Evolutionary conservation across 2,113 vertebrate species (phyloP).

Genomic region (Myrmecophaga tridactyla): DNA sequence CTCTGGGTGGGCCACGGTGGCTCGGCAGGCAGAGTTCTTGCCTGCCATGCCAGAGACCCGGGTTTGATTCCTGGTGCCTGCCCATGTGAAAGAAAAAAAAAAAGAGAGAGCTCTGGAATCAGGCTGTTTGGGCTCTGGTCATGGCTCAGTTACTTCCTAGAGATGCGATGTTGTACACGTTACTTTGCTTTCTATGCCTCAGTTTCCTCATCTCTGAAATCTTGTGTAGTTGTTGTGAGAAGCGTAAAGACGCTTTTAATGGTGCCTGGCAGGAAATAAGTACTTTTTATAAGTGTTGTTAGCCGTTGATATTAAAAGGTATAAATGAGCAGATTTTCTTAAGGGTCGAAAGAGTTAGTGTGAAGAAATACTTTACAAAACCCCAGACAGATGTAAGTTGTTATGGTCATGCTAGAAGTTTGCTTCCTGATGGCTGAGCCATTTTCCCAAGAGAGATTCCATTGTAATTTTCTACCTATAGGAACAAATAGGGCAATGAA

Average conservation of each 20-base stretch:
- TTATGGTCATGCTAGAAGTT: background rate
- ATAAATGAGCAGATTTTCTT: too few species aligned
- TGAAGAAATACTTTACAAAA: too few species aligned
- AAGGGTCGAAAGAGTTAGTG: too few species aligned
- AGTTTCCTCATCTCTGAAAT: slow-evolving; percentile 8
- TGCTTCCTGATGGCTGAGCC: background rate
- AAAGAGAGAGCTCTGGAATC: background rate
- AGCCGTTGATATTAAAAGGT: background rate
- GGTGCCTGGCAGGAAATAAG: background rate
- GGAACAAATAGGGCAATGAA: background rate
- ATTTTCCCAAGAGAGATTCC: background rate
- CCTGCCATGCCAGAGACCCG: too few species aligned
- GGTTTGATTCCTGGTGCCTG: too few species aligned
- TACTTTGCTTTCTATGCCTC: background rate
- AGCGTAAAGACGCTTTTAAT: background rate
- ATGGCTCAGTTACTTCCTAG: background rate
- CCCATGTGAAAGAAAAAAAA: too few species aligned
- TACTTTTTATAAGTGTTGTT: background rate
- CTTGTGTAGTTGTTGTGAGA: background rate
- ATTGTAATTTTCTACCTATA: fast-evolving
- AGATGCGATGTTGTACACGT: background rate
- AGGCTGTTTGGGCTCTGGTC: background rate
- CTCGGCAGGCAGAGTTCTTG: too few species aligned
- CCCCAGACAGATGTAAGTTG: background rate
- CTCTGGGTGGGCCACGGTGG: too few species aligned